Percentiles rank a stretch among this genome's conserved stretches.
Conservation (phyloP, 2,113 vertebrate species). For the Strix uralensis region DNA sequence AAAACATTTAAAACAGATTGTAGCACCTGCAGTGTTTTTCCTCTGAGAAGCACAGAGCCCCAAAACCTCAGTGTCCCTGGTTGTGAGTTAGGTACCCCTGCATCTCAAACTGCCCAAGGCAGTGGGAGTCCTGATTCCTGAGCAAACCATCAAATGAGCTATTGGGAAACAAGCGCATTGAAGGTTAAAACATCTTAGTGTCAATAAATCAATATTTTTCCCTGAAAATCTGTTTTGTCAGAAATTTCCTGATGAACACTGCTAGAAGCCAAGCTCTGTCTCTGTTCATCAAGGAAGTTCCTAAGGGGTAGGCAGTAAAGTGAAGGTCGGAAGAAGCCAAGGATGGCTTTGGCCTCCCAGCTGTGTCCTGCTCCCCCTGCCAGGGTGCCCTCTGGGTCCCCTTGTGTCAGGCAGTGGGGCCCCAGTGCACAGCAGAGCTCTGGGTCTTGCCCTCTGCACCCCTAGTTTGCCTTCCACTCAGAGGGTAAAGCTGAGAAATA, state of each 20-base stretch:
- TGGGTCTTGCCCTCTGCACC: not conserved
- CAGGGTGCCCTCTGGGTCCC: not conserved
- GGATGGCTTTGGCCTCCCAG: not conserved
- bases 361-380: not conserved
- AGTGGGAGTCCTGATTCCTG: not conserved
- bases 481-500: not conserved
- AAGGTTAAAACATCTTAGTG: not conserved
- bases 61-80: accelerated
- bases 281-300: not conserved
- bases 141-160: not conserved
- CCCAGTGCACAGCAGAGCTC: not conserved
- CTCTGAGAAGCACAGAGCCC: not conserved
- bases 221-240: not conserved
- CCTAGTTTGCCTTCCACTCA: not conserved
- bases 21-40: not conserved
- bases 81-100: accelerated
- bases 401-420: not conserved
- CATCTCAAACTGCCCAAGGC: not conserved
- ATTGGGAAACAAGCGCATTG: not conserved
- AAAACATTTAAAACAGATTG: not conserved
- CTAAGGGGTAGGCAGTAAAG: not conserved
- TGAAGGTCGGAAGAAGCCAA: not conserved
- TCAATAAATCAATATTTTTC: not conserved
- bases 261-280: not conserved
- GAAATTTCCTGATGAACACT: not conserved